A percentile compares a stretch with the other conserved stretches of the same genome.
phyloP scores from a whole-genome alignment of 37 sponge, comb jelly and placozoan genomes.

The Petrosia ficiformis region DNA sequence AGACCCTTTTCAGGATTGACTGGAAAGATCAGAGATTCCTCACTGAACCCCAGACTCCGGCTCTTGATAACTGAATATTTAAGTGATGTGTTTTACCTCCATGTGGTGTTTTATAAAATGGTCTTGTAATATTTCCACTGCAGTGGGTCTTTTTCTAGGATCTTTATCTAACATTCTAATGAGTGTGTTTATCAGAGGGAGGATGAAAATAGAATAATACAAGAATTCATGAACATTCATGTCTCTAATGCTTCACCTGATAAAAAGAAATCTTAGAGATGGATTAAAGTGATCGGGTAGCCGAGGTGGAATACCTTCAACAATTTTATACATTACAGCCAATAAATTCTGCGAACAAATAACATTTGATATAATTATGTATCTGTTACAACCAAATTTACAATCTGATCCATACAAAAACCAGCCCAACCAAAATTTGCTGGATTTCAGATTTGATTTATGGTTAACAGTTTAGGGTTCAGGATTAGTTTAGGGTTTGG shows the following conservation, averaged over 20 bases:
- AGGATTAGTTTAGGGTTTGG: too few relatives aligned
- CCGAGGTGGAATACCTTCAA: conserved; percentile 74
- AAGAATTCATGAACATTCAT: neutral
- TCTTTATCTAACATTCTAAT: conserved; percentile 88
- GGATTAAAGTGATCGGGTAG: conserved; percentile 69
- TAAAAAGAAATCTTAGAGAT: conserved; percentile 48
- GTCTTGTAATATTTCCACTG: conserved; percentile 77
- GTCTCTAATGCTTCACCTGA: conserved; percentile 26
- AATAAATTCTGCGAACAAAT: conserved; percentile 75
- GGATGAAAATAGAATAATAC: neutral
- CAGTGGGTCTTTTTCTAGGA: conserved; percentile 76
- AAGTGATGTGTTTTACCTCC: conserved; percentile 36
- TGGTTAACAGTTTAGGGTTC: too few relatives aligned
- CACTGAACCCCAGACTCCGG: too few relatives aligned
- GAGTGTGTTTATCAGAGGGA: too few relatives aligned
- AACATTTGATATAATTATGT: too few relatives aligned
- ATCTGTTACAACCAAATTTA: too few relatives aligned
- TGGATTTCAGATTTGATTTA: too few relatives aligned
- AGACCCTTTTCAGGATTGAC: too few relatives aligned
- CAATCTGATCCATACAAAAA: too few relatives aligned
- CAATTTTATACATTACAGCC: conserved; percentile 87
- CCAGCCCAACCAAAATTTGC: too few relatives aligned
- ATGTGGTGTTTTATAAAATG: conserved; percentile 71
- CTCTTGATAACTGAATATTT: neutral
- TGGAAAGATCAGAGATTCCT: too few relatives aligned